These are phyloP conservation scores for Propithecus coquereli DNA, from an alignment of 2,113 vertebrate genomes.

Conservation along the genomic window DNA sequence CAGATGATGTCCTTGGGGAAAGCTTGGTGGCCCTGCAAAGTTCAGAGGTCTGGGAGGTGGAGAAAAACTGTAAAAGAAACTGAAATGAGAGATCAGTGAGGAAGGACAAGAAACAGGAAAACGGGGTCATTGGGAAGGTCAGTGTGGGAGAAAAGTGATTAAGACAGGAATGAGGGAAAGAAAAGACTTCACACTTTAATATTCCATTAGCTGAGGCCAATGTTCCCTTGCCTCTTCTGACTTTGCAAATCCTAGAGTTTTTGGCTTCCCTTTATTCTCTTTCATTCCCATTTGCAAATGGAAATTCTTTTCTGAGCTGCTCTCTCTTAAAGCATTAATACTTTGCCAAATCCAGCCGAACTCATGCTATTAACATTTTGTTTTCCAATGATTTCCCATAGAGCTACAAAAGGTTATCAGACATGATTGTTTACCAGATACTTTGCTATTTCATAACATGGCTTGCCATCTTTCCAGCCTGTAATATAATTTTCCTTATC, in stretches of 20 bases:
- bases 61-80: background rate
- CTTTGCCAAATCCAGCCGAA: background rate
- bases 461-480: background rate
- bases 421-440: background rate
- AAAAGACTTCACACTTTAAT: background rate
- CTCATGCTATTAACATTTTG: background rate
- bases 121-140: background rate
- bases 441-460: background rate
- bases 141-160: background rate
- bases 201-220: background rate
- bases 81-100: background rate
- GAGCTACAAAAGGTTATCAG: background rate
- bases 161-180: background rate
- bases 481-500: background rate
- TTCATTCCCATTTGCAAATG: background rate
- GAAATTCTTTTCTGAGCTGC: slow-evolving; percentile 16
- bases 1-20: background rate
- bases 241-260: background rate
- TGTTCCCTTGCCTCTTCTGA: background rate
- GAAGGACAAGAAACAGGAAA: background rate
- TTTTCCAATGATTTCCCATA: background rate
- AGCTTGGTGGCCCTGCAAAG: background rate
- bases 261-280: background rate
- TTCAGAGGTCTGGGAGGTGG: background rate
- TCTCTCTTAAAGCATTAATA: background rate